Evolutionary conservation across 2,888 invertebrate genomes (phyloP).

Genomic region (Shargacucullia verbasci): DNA sequence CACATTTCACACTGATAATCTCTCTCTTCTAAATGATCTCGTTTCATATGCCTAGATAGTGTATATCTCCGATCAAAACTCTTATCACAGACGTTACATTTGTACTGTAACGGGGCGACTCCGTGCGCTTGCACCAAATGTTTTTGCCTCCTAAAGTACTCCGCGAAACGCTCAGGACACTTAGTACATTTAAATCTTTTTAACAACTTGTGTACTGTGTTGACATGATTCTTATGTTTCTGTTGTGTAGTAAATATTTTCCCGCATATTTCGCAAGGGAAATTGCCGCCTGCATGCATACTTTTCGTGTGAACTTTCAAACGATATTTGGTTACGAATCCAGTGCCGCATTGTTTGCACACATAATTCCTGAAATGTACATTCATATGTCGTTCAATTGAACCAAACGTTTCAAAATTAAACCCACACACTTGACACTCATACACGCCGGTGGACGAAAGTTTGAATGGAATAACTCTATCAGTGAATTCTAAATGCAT

Average conservation of each 20-base stretch:
- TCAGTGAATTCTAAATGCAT: conserved; percentile 69
- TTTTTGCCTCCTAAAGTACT: conserved; percentile 76
- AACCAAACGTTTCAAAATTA: conserved; percentile 79
- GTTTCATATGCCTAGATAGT: conserved; percentile 75
- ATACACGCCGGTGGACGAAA: conserved; percentile 63
- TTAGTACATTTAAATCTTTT: conserved; percentile 77
- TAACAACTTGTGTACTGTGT: conserved; percentile 72
- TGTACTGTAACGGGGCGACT: conserved; percentile 70
- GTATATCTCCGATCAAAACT: conserved; percentile 69
- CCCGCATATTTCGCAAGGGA: conserved; percentile 73
- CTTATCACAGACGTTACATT: conserved; percentile 78
- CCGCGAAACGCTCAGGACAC: conserved; percentile 75
- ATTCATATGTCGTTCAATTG: conserved; percentile 83
- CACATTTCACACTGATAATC: conserved; percentile 64
- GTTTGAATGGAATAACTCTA: conserved; percentile 77
- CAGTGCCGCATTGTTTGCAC: conserved; percentile 78
- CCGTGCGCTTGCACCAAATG: conserved; percentile 78
- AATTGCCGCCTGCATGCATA: conserved; percentile 69
- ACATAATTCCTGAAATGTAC: conserved; percentile 80
- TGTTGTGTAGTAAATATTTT: conserved; percentile 71
- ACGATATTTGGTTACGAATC: conserved; percentile 77
- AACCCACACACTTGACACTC: conserved; percentile 78
- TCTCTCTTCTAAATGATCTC: conserved; percentile 75
- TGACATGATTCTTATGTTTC: conserved; percentile 74
- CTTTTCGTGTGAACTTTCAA: conserved; percentile 76